Base-by-base conservation (phyloP, 53 echinoderm and acorn worm genomes). In the Apostichopus leukothele region DNA sequence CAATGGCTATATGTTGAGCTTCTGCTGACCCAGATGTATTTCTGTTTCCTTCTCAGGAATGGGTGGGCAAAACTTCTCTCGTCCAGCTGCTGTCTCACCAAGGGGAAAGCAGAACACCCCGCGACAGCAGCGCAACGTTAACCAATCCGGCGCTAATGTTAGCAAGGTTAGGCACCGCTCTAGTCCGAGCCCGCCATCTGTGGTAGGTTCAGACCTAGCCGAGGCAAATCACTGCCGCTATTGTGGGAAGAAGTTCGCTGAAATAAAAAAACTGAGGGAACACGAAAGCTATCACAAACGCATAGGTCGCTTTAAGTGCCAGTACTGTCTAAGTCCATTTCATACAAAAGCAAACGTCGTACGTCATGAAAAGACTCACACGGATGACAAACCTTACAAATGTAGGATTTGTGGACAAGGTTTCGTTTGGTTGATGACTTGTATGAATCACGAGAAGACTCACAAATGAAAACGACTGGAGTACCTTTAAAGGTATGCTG, bases 371-470 rank as follows among this genome's bases (percentile, higher is more conserved):
- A 54, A 59, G 20, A 54, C 81, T n/a, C 81, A 81, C 21, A 81
- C 81, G 6, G 55, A 19, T 6, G 81, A 81, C 6, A 81, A 81
- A 20, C 81, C 81, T 54, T 81, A 5, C 22, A 59, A 54, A 9
- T 81, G 81, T 18, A 53, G 22, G 54, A 81, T 81, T 54, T 81
- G 81, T 21, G 81, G 81, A 6, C 54, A 81, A 23, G 59, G 81
- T 55, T 81, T 81, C 23, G 55, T 54, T 7, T n/a, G 54, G 53
- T 54, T 81, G 53, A 55, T n/a, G 2, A 54, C 54, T 25, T 81
- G 81, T n/a, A 54, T 71, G 16, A 71, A 71, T 71, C 71, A 71
- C 18, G 71, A 71, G 18, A 71, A 19, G 14, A n/a, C 20, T 4
- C 71, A 71, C 57, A 39, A 39, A 3, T 57, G 57, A 57, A 57